Base-by-base conservation (phyloP, 2,888 invertebrate species). In the Uropetala carovei region DNA sequence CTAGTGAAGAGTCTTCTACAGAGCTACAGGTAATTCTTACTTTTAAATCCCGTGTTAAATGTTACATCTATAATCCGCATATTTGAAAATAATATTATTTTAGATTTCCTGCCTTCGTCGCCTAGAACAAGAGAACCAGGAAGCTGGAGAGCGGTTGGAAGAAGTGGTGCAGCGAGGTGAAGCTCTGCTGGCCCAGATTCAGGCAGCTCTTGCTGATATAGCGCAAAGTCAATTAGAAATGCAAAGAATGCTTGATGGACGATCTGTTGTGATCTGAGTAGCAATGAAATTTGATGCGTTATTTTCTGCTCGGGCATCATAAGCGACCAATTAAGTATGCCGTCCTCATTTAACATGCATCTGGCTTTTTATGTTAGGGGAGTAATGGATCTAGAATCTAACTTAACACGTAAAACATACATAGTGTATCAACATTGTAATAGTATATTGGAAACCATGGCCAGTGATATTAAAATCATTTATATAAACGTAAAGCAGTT, bases 1-100 rank as follows among this genome's bases (percentile, higher is more conserved):
- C 99, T 0, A 98, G 98, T 94, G 99, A 99, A 94, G 99, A 99
- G 94, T 98, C 98, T 83, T 98, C 99, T 0, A 97, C 98, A n/a
- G 99, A 99, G 95, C 95, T 99, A 14, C 99, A 99, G 95, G 98
- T 98, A 92, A 85, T 27, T 0, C 57, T 81, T 81, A 5, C 14
- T 57, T 16, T 5, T 0, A 84, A 58, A 11, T n/a, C n/a, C 22
- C 27, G 11, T 22, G 11, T 27, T 14, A 27, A 68, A n/a, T 27
- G 18, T 27, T n/a, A 5, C 13, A 84, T 13, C 16, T 10, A 4
- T 14, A 9, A 27, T 82, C 14, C 14, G 10, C n/a, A n/a, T n/a
- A n/a, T 43, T 16, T 57, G 0, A 14, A 5, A 16, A 84, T 84
- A 56, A 16, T 56, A n/a, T 30, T 57, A 56, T 16, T 93, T 16